A percentile compares a stretch with the other conserved stretches of the same genome.
These are phyloP conservation scores for Andricus quercusramuli DNA, from an alignment of 2,888 invertebrate genomes.

Conservation along the genomic window DNA sequence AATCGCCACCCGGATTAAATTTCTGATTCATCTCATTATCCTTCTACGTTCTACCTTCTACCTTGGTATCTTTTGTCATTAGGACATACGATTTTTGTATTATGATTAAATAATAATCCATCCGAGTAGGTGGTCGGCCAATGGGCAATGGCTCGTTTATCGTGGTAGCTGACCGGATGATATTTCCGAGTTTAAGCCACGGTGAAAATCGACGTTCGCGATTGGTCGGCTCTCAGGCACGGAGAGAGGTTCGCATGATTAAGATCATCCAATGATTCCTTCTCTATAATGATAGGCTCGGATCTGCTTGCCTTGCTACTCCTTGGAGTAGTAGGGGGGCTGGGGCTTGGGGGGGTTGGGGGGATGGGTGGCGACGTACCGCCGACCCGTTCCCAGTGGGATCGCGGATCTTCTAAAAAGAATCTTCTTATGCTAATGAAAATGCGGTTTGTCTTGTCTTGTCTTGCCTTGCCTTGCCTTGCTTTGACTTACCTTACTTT, in stretches of 20 bases:
- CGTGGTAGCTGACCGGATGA: conserved; percentile 46
- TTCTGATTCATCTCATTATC: no score
- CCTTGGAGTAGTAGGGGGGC: conserved; percentile 47
- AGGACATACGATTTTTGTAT: conserved; percentile 44
- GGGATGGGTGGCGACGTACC: conserved; percentile 45
- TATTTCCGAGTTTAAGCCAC: conserved; percentile 68
- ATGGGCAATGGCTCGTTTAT: conserved; percentile 34
- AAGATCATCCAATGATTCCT: conserved; percentile 79
- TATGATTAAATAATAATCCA: conserved; percentile 38
- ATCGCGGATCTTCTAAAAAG: conserved; percentile 42
- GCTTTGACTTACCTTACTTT: no score
- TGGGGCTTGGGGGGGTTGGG: conserved; percentile 1
- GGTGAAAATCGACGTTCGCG: conserved; percentile 69
- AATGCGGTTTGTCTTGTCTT: conserved; percentile 29
- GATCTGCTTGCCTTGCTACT: conserved; percentile 53
- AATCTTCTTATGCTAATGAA: conserved; percentile 39
- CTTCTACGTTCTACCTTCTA: no score
- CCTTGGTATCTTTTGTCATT: background rate
- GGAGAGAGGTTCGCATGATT: conserved; percentile 77
- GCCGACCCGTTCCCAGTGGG: conserved; percentile 24
- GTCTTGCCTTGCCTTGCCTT: no score
- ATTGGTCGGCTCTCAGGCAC: conserved; percentile 73
- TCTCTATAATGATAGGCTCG: conserved; percentile 78
- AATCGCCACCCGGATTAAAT: no score
- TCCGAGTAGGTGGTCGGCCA: conserved; percentile 41